Base-by-base conservation (phyloP, 2,888 invertebrate genomes). In the Polietes domitor region DNA sequence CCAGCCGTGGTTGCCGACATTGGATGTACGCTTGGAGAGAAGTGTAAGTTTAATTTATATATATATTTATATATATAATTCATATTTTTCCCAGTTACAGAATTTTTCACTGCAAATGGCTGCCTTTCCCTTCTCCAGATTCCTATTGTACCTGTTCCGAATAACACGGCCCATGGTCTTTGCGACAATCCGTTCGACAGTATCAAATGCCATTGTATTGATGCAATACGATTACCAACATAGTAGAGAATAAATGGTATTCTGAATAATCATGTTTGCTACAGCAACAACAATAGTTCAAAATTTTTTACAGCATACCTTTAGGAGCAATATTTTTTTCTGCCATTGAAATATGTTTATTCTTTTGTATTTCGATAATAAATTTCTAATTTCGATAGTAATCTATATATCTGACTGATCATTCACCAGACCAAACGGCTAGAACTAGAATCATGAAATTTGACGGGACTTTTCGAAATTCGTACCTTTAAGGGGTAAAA, bases 151-250 rank as follows among this genome's bases (percentile, higher is more conserved):
- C 5, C 47, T 85, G 9, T 82, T 75, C 50, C 65, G 77, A 12
- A 37, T 80, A 15, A 47, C 73, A 21, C 77, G 77, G 10, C 37
- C 65, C 12, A 80, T 77, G 83, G 61, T 68, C 9, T 82, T 77
- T 71, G 85, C 79, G 19, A 77, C 55, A 7, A 47, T 85, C 2
- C 37, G 55, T 65, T 85, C 85, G 2, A 82, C 82, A 9, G 55
- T 85, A 4, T 58, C 72, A 10, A 85, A 82, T 82, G 79, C 82
- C 9, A 82, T 82, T 74, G 76, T 85, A 65, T 74, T 85, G 71
- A 80, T 85, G 10, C 85, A 85, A 80, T 85, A 74, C 58, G 82
- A 85, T 77, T 77, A 77, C 37, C 70, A 82, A 65, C 47, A 82
- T 43, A 63, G 19, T 26, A 50, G 65, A 63, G 15, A 26, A 41